Conservation (phyloP, 2,888 invertebrate genomes). For the Acrocyrtus sp. region DNA sequence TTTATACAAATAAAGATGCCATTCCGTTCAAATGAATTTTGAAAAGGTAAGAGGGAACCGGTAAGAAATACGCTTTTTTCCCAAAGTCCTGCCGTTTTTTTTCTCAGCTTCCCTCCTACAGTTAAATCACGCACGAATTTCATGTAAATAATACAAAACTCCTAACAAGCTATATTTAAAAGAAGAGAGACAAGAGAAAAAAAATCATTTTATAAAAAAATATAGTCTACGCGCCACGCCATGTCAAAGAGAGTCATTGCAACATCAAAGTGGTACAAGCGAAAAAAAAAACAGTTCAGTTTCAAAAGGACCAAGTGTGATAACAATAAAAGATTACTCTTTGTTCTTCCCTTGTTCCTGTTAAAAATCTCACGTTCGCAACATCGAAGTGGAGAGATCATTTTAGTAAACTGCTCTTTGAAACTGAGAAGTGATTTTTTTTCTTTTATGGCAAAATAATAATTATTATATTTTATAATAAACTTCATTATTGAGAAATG, state of each 20-base stretch:
- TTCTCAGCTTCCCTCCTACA: conserved; percentile 41
- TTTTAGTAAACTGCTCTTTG: conserved; percentile 45
- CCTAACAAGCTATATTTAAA: conserved; percentile 12
- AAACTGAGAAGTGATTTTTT: conserved; percentile 51
- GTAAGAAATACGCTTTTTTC: no score
- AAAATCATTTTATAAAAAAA: neutral
- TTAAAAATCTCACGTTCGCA: neutral
- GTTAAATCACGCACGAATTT: conserved; percentile 62
- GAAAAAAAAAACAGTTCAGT: conserved; percentile 20
- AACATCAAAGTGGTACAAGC: neutral
- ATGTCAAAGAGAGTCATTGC: neutral
- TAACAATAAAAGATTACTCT: neutral
- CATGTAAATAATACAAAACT: conserved; percentile 53
- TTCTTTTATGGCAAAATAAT: conserved; percentile 7
- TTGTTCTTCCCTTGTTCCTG: neutral
- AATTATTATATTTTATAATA: conserved; percentile 1
- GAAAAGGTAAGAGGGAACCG: neutral
- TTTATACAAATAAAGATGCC: conserved; percentile 5
- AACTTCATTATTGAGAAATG: conserved; percentile 26
- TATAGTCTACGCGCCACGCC: neutral
- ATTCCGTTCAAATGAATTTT: neutral
- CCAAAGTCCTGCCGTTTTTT: neutral
- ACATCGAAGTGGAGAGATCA: no score
- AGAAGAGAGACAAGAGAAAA: neutral
- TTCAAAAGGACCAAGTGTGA: neutral